Conservation (phyloP, 2,797 vertebrate species). For the Pyrocephalus nanus region DNA sequence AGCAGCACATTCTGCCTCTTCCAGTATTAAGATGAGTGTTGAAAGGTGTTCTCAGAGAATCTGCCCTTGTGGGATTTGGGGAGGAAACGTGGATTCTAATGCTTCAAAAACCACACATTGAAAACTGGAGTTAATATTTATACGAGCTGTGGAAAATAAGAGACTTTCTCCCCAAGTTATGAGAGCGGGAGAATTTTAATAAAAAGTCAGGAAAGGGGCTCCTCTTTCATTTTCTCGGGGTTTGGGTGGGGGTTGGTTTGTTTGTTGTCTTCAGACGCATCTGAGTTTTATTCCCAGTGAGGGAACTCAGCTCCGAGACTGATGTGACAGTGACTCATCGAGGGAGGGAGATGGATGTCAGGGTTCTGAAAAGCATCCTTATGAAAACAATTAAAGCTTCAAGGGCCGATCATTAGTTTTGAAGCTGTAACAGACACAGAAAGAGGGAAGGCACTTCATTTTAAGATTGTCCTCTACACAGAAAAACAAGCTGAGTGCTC, state of each 20-base stretch:
- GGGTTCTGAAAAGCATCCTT: neutral
- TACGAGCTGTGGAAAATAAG: neutral
- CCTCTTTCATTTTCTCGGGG: neutral
- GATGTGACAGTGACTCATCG: neutral
- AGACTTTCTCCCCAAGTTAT: neutral
- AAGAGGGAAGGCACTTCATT: neutral
- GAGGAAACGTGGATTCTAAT: neutral
- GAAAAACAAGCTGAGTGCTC: neutral
- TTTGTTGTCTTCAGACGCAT: neutral
- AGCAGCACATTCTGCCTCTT: neutral
- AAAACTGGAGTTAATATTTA: neutral
- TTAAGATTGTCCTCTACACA: neutral
- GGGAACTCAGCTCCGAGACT: neutral
- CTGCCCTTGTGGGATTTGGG: neutral
- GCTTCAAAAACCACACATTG: neutral
- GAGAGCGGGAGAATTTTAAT: neutral
- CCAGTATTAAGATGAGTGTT: neutral
- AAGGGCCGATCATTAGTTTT: neutral
- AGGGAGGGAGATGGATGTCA: neutral
- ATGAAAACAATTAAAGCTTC: neutral
- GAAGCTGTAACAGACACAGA: neutral
- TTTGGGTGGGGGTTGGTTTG: neutral
- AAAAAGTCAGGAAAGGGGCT: neutral
- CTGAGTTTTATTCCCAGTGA: neutral
- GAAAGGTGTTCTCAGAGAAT: neutral